These are phyloP conservation scores for Drosophila seguyi DNA, from an alignment of 1,140 invertebrate genomes.

Conservation along the genomic window DNA sequence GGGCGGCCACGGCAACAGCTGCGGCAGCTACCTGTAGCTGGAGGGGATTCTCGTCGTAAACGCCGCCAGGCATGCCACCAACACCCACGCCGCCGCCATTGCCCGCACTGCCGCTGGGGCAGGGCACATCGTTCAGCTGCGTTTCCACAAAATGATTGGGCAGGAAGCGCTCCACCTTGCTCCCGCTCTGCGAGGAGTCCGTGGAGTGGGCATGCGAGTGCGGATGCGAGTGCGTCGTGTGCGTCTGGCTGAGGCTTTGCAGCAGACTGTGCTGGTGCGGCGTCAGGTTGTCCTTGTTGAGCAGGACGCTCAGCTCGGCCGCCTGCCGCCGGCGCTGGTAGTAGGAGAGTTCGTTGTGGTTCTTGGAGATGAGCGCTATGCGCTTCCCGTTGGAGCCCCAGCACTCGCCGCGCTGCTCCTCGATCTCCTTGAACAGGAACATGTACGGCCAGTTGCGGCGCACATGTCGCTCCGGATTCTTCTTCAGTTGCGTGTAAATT, in stretches of 20 bases:
- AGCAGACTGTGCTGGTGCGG: slow-evolving; percentile 73
- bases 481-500: slow-evolving; percentile 83
- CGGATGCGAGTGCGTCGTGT: slow-evolving; percentile 62
- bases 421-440: slow-evolving; percentile 84
- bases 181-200: slow-evolving; percentile 78
- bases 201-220: slow-evolving; percentile 70
- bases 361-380: slow-evolving; percentile 72
- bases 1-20: slow-evolving; percentile 62
- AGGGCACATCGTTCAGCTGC: slow-evolving; percentile 64
- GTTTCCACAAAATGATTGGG: slow-evolving; percentile 83
- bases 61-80: slow-evolving; percentile 18
- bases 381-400: slow-evolving; percentile 84
- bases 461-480: slow-evolving; percentile 82
- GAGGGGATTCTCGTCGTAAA: slow-evolving; percentile 64
- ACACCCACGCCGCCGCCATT: slow-evolving; percentile 15
- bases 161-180: slow-evolving; percentile 79
- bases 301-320: slow-evolving; percentile 71
- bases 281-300: slow-evolving; percentile 76
- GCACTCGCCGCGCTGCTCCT: slow-evolving; percentile 83
- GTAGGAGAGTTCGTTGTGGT: slow-evolving; percentile 80
- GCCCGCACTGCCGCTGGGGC: neutral
- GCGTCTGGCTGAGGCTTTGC: slow-evolving; percentile 67
- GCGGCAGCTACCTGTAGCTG: slow-evolving; percentile 66
- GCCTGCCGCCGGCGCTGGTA: slow-evolving; percentile 78
- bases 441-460: slow-evolving; percentile 84